Conservation (phyloP, 2,888 invertebrate genomes). For the Tenthredo distinguenda region DNA sequence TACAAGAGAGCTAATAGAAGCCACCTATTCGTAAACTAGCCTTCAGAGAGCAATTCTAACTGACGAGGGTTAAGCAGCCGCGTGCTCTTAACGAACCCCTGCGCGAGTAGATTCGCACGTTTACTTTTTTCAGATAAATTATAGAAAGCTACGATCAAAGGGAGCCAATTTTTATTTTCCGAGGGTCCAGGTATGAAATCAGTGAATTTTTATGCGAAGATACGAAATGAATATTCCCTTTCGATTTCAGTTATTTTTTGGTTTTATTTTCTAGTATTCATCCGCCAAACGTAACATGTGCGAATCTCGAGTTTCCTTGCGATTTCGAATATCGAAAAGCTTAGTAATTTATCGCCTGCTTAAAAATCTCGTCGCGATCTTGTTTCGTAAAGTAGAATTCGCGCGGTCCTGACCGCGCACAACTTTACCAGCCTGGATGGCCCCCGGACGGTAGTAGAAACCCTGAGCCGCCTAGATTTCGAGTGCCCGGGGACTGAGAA, state of each 20-base stretch:
- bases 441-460: slow-evolving; percentile 36
- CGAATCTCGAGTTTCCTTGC: not conserved
- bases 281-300: not conserved
- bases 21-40: not conserved
- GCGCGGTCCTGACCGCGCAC: slow-evolving; percentile 50
- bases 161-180: not conserved
- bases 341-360: not conserved
- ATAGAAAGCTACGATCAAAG: not conserved
- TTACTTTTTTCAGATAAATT: not conserved
- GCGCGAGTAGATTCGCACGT: not conserved
- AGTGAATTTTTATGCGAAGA: not conserved
- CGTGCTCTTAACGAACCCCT: not conserved
- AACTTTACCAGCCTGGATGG: slow-evolving; percentile 19
- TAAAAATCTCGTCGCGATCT: not conserved
- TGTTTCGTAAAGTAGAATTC: not conserved
- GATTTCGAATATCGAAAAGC: not conserved
- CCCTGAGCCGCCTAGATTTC: slow-evolving; percentile 50
- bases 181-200: not conserved
- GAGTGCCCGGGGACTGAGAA: slow-evolving; percentile 49
- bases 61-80: slow-evolving; percentile 3
- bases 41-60: not conserved
- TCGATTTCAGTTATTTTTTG: not conserved
- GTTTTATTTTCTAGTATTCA: not conserved
- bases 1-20: not conserved
- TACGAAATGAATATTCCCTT: not conserved